phyloP scores from a whole-genome alignment of 2,113 vertebrate genomes.

The Planiliza haematocheilus region DNA sequence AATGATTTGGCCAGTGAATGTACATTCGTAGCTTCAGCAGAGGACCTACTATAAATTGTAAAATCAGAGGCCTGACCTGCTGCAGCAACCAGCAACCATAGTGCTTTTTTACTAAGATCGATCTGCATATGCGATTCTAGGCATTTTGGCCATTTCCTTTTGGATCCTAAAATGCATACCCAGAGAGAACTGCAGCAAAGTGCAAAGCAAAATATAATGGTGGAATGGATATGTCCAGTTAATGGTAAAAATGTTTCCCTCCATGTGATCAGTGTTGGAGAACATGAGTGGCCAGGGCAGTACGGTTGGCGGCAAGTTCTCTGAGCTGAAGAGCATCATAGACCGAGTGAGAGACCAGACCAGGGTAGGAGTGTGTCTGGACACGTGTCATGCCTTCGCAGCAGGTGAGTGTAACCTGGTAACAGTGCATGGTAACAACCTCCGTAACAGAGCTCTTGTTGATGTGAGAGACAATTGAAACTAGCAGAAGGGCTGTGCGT shows the following conservation, averaged over 20 bases:
- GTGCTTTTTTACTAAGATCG: no score
- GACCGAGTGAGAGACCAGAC: constrained; percentile 81
- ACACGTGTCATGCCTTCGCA: constrained; percentile 87
- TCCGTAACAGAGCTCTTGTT: no score
- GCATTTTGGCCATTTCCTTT: no score
- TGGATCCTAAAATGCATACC: no score
- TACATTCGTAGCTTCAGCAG: no score
- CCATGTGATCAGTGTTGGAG: constrained; percentile 79
- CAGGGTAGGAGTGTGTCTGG: constrained; percentile 84
- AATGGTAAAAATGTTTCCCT: background rate
- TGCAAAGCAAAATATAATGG: background rate
- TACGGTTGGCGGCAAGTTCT: constrained; percentile 83
- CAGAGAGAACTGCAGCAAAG: no score
- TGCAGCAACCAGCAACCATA: no score
- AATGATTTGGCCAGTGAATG: no score
- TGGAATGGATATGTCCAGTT: background rate
- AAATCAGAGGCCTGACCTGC: no score
- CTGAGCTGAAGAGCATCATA: constrained; percentile 83
- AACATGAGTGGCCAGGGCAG: constrained; percentile 87
- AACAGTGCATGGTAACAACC: background rate
- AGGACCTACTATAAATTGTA: no score
- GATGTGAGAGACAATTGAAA: no score
- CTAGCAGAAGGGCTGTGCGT: background rate
- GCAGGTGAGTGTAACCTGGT: constrained; percentile 73
- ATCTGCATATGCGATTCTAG: no score